phyloP scores from a whole-genome alignment of 2,888 invertebrate genomes.

The Pristionchus fissidentatus region DNA sequence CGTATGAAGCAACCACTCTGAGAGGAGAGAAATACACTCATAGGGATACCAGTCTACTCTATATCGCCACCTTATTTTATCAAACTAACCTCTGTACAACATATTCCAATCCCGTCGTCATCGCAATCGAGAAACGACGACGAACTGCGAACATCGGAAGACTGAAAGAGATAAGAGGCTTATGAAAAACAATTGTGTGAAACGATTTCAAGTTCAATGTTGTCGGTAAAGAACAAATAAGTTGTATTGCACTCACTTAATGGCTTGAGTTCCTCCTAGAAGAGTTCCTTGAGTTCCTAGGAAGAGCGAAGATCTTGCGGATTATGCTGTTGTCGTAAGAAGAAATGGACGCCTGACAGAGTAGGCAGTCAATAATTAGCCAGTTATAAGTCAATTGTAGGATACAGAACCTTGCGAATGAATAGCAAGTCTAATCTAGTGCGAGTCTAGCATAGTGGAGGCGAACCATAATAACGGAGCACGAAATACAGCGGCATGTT shows the following conservation, averaged over 20 bases:
- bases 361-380: too few relatives aligned
- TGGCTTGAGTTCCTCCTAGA: constrained; percentile 96
- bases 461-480: too few relatives aligned
- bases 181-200: not conserved
- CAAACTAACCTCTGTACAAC: constrained; percentile 85
- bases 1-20: constrained; percentile 79
- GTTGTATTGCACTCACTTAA: constrained; percentile 76
- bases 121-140: constrained; percentile 93
- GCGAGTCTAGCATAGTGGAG: too few relatives aligned
- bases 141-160: constrained; percentile 98
- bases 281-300: constrained; percentile 93
- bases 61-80: too few relatives aligned
- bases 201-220: not conserved
- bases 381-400: too few relatives aligned
- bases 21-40: not conserved
- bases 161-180: constrained; percentile 78
- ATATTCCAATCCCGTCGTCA: constrained; percentile 96
- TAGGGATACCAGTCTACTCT: too few relatives aligned
- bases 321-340: constrained; percentile 80
- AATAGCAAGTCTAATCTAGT: too few relatives aligned
- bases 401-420: too few relatives aligned
- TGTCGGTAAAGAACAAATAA: not conserved
- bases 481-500: too few relatives aligned
- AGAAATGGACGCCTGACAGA: constrained; percentile 84
- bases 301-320: constrained; percentile 90